Evolutionary conservation across 2,797 vertebrate species (phyloP).

Genomic region (Macropus fuliginosus): DNA sequence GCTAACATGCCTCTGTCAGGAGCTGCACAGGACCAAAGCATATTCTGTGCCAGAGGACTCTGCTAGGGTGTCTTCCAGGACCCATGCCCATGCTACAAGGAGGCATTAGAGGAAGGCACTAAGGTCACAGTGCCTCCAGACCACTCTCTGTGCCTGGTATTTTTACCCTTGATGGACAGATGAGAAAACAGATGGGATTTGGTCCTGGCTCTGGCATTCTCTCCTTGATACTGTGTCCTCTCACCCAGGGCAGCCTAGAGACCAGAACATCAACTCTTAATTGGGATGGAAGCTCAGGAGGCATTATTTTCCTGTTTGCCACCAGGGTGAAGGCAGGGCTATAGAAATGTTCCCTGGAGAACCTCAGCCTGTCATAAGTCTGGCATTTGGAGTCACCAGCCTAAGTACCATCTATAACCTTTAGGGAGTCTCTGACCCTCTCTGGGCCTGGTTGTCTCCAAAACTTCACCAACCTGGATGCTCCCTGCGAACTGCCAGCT

Average conservation of each 20-base stretch:
- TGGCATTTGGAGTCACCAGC: neutral
- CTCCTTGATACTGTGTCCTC: fast-evolving
- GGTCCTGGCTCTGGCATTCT: neutral
- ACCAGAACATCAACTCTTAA: neutral
- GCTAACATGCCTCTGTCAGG: no score
- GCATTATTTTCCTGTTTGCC: no score
- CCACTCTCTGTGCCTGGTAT: no score
- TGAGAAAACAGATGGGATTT: neutral
- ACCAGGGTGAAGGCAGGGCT: neutral
- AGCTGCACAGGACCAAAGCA: no score
- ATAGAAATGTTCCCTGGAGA: no score
- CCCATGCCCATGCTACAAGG: neutral
- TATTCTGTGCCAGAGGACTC: neutral
- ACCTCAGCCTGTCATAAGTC: no score
- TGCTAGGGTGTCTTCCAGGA: neutral
- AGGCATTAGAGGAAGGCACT: neutral
- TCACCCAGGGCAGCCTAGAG: neutral
- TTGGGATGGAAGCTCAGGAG: neutral
- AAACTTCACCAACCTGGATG: no score
- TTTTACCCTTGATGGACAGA: neutral
- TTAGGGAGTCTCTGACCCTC: no score
- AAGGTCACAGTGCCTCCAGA: neutral
- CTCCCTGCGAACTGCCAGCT: no score
- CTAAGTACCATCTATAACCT: neutral
- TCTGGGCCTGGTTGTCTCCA: no score